Base-by-base conservation (phyloP, 2,888 invertebrate genomes). In the Caenorhabditis sp. region DNA sequence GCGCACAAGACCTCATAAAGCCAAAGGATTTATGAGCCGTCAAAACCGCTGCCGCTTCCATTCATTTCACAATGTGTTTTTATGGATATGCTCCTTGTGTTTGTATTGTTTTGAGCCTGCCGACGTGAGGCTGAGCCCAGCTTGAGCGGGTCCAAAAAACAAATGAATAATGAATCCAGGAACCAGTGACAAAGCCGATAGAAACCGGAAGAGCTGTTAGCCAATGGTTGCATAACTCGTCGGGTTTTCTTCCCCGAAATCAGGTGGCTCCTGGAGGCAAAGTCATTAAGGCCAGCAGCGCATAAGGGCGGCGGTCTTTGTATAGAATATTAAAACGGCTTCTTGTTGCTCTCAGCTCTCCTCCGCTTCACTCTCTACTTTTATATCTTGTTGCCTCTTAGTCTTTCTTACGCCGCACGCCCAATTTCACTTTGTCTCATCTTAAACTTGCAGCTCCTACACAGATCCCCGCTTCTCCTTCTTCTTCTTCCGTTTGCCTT, bases 401-500 rank as follows among this genome's bases (percentile, higher is more conserved):
- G 24, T 20, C 50, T 32, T 37, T 40, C 40, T 40, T 26, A n/a
- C 51, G 18, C 15, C 51, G 32, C 55, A 76, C 76, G 76, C 76
- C 76, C 76, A 76, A 76, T 76, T 76, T 76, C 67, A 76, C 76
- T 61, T 76, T 76, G 76, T 76, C 60, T 67, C 53, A 67, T 65
- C 58, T 60, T 28, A 50, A 74, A 65, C 53, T 67, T 76, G 60
- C 67, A 67, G 53, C n/a, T n/a, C n/a, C n/a, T n/a, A n/a, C n/a
- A 47, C 20, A n/a, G 60, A 58, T 64, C 64, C 64, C 32, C 55
- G 55, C 6, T 53, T 68, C n/a, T n/a, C n/a, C n/a, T n/a, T n/a
- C n/a, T n/a, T n/a, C n/a, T n/a, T n/a, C n/a, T n/a, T n/a, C n/a
- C n/a, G n/a, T n/a, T n/a, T n/a, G n/a, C 44, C 55, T 65, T 58